Evolutionary conservation across 2,113 vertebrate genomes (phyloP), one percentile per base, ranked within the genome.

Genomic region (Trachemys scripta): DNA sequence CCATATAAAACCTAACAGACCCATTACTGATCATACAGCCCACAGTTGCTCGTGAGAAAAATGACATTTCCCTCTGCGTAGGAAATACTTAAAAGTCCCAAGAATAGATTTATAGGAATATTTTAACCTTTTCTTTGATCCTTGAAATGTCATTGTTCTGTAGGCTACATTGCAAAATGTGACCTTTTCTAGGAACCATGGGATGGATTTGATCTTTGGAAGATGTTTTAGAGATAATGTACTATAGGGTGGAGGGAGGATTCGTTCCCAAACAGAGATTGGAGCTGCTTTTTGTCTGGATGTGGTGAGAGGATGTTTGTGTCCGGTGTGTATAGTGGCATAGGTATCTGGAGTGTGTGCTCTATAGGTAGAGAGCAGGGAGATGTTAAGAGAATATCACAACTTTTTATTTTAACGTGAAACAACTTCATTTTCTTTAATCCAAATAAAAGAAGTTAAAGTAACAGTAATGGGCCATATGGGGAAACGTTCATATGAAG

Each of bases 61-160:
- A 97, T 98, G 98, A 97, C 98, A 98, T 98, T 98, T 98, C 96
- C 95, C 89, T 98, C 94, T 97, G 95, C 53, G 80, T 87, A 95
- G 96, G 97, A 98, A 98, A 98, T 97, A 97, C 98, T 98, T 98
- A 97, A 97, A 98, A 98, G 98, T 98, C 98, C 97, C 87, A 90
- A 96, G 97, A 98, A 98, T 98, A 98, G 98, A 98, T 98, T 98
- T 98, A 98, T 98, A 98, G 98, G 98, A 98, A 99, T 99, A 98
- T 98, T 98, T 99, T 99, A 98, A 98, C 98, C 98, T 99, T 99
- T 98, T 98, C 98, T 98, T 98, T 98, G 98, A 99, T 99, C 98
- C 98, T 98, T 98, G 98, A 98, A 98, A 99, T 98, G 98, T 98
- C 98, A 98, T 98, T 98, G 98, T 98, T 98, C 98, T 98, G 97